A percentile compares a stretch with the other conserved stretches of the same genome.
Conservation (phyloP, 2,113 vertebrate species). For the Rafetus swinhoei region DNA sequence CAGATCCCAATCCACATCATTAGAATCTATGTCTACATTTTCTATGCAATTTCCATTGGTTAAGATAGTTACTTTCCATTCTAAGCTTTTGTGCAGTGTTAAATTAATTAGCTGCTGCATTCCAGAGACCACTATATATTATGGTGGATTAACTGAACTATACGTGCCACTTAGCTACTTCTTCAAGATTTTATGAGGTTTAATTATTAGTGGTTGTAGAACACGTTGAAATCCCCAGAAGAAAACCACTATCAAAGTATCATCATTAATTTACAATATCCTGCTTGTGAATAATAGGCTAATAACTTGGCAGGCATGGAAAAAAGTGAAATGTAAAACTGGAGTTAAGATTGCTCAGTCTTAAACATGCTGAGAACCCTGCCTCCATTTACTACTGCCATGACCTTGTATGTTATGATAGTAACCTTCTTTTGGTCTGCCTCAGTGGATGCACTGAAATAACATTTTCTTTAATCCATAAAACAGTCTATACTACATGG, state of each 20-base stretch:
- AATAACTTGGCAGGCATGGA: constrained; percentile 7
- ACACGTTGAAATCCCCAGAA: constrained; percentile 43
- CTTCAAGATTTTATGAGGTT: constrained; percentile 49
- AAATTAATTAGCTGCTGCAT: not conserved
- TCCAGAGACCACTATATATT: not conserved
- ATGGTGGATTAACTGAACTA: constrained; percentile 31
- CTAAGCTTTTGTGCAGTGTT: not conserved
- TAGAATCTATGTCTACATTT: not conserved
- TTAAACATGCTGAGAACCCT: not conserved
- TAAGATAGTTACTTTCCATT: not conserved
- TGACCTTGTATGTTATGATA: not conserved
- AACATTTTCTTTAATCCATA: constrained; percentile 7
- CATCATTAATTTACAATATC: constrained; percentile 52
- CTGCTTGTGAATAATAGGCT: constrained; percentile 35
- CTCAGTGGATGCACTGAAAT: not conserved
- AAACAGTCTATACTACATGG: not conserved
- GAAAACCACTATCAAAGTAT: constrained; percentile 47
- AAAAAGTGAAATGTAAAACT: constrained; percentile 13
- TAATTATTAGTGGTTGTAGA: constrained; percentile 61
- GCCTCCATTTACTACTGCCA: not conserved
- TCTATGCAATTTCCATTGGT: not conserved
- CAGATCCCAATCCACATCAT: not conserved
- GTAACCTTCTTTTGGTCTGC: not conserved
- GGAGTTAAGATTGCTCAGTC: not conserved
- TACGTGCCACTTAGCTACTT: constrained; percentile 44